These are phyloP conservation scores for Agelastica alni DNA, from an alignment of 2,888 invertebrate species.

Conservation along the genomic window DNA sequence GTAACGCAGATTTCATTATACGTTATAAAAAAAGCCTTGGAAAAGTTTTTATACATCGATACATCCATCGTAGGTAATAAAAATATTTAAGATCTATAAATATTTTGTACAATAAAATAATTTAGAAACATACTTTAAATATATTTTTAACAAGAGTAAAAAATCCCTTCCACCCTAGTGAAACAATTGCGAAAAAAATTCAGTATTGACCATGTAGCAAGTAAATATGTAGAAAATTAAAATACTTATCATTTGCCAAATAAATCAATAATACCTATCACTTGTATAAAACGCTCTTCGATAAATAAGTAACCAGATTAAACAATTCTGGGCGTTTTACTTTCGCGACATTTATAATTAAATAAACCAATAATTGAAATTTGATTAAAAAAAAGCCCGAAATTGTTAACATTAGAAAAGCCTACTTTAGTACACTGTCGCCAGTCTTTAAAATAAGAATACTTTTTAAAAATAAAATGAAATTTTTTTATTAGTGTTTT, in stretches of 20 bases:
- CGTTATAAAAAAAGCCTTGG: slow-evolving; percentile 39
- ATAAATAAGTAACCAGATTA: no score
- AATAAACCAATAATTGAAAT: no score
- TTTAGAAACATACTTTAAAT: slow-evolving; percentile 45
- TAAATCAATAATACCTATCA: no score
- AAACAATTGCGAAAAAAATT: slow-evolving; percentile 35
- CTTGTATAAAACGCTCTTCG: no score
- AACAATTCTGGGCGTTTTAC: no score
- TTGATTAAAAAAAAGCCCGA: no score
- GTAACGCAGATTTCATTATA: slow-evolving; percentile 18
- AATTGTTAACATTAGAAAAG: no score
- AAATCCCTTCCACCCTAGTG: slow-evolving; percentile 50
- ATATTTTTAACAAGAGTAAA: slow-evolving; percentile 34
- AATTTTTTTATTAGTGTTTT: slow-evolving; percentile 53
- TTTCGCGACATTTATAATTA: no score
- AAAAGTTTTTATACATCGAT: slow-evolving; percentile 35
- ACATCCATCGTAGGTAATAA: slow-evolving; percentile 41
- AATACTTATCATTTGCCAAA: neutral
- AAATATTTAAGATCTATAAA: slow-evolving; percentile 50
- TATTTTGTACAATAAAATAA: slow-evolving; percentile 55
- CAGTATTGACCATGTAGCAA: slow-evolving; percentile 1
- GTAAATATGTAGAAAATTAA: no score
- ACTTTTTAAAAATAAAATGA: no score
- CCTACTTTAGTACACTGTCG: no score
- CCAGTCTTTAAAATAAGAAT: no score